Conservation (phyloP, 2,113 vertebrate genomes). For the Terrapene triunguis region DNA sequence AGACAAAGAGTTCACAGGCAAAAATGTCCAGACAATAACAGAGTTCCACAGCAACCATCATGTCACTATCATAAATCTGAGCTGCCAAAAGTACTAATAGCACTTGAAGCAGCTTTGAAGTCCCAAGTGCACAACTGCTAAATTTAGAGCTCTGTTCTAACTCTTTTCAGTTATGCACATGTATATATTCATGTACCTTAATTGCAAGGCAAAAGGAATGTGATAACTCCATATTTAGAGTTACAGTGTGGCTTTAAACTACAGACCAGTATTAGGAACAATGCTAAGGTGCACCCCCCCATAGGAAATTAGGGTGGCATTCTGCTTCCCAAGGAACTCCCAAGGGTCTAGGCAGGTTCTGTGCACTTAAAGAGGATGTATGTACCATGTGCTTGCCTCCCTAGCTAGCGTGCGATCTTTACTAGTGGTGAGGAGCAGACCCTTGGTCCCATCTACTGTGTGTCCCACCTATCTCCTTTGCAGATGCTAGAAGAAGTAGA, state of each 20-base stretch:
- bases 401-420: not conserved
- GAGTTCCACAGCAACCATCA: constrained; percentile 66
- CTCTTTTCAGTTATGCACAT: constrained; percentile 73
- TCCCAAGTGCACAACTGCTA: constrained; percentile 67
- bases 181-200: constrained; percentile 72
- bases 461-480: not conserved
- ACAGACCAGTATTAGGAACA: not conserved
- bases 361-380: not conserved
- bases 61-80: constrained; percentile 75
- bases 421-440: not conserved
- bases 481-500: constrained; percentile 17
- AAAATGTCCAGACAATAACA: constrained; percentile 69
- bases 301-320: constrained; percentile 8
- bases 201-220: constrained; percentile 71
- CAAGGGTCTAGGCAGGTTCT: not conserved
- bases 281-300: not conserved
- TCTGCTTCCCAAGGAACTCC: not conserved
- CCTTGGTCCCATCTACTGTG: not conserved
- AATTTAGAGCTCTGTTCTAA: constrained; percentile 71
- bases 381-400: not conserved
- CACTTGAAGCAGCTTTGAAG: constrained; percentile 73
- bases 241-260: not conserved
- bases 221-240: constrained; percentile 63
- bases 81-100: constrained; percentile 74
- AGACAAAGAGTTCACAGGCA: constrained; percentile 67